Conservation (phyloP, 2,888 invertebrate genomes). For the Dromius quadrimaculatus region DNA sequence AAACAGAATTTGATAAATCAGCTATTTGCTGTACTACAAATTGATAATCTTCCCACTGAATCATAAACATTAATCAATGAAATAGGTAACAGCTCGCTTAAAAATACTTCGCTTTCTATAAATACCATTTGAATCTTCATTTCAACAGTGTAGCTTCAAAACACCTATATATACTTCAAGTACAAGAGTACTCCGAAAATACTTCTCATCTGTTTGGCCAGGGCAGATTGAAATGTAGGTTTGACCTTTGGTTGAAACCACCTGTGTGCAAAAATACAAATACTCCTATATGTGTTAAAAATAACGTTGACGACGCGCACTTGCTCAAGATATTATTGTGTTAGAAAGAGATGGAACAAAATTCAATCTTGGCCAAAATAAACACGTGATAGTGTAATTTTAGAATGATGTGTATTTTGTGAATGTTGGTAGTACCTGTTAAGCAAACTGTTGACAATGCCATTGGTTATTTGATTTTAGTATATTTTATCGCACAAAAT, state of each 20-base stretch:
- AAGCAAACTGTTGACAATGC: background rate
- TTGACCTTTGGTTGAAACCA: constrained; percentile 32
- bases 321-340: background rate
- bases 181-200: constrained; percentile 30
- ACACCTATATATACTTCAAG: constrained; percentile 22
- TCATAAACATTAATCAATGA: no score
- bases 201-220: constrained; percentile 24
- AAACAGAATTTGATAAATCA: no score
- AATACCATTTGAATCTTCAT: no score
- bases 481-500: no score
- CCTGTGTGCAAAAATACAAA: constrained; percentile 1
- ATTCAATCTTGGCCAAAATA: constrained; percentile 5
- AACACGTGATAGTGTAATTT: constrained; percentile 18
- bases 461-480: no score
- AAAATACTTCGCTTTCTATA: no score
- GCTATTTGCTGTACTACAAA: no score
- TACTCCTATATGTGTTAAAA: background rate
- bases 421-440: constrained; percentile 5
- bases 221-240: constrained; percentile 34
- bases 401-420: background rate
- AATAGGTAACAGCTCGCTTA: no score
- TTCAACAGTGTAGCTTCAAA: background rate
- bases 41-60: no score
- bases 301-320: background rate
- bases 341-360: no score